Percentiles rank a stretch among this genome's conserved stretches.
Evolutionary conservation across 1,140 invertebrate species (phyloP).

Genomic region (Dolichoris vasculosae): DNA sequence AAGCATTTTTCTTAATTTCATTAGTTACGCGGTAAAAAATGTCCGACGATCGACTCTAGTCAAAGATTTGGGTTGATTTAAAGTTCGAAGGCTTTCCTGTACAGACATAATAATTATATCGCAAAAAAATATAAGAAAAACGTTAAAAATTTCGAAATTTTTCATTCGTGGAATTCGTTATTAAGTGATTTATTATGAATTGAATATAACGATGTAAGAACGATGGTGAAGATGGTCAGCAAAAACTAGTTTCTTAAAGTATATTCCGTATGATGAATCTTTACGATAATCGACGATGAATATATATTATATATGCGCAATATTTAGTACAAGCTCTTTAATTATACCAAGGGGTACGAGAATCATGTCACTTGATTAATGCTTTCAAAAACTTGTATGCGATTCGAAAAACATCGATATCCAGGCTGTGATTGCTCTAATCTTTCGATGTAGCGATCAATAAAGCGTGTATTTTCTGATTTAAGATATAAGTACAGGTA

Average conservation of each 20-base stretch:
- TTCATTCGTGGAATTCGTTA: not conserved
- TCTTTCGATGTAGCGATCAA: slow-evolving; percentile 5
- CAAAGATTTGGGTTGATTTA: not conserved
- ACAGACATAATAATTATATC: not conserved
- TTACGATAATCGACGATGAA: slow-evolving; percentile 31
- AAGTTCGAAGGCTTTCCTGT: not conserved
- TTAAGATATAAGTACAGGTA: not conserved
- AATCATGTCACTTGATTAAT: slow-evolving; percentile 31
- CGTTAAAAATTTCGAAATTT: not conserved
- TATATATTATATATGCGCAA: slow-evolving; percentile 5
- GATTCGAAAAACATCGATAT: slow-evolving; percentile 10
- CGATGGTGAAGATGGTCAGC: not conserved
- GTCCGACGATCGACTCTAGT: not conserved
- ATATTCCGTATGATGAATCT: slow-evolving; percentile 29
- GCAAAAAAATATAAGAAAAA: not conserved
- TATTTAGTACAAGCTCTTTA: slow-evolving; percentile 20
- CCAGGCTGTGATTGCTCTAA: not conserved
- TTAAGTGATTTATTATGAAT: slow-evolving; percentile 12
- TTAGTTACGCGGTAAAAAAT: not conserved
- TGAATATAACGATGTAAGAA: not conserved
- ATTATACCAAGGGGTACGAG: slow-evolving; percentile 3
- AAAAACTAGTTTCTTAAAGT: slow-evolving; percentile 8
- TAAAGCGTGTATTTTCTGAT: not conserved
- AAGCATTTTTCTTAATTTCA: not conserved
- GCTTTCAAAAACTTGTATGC: not conserved